Evolutionary conservation across 1,140 invertebrate species (phyloP).

Genomic region (Drosophila littoralis): DNA sequence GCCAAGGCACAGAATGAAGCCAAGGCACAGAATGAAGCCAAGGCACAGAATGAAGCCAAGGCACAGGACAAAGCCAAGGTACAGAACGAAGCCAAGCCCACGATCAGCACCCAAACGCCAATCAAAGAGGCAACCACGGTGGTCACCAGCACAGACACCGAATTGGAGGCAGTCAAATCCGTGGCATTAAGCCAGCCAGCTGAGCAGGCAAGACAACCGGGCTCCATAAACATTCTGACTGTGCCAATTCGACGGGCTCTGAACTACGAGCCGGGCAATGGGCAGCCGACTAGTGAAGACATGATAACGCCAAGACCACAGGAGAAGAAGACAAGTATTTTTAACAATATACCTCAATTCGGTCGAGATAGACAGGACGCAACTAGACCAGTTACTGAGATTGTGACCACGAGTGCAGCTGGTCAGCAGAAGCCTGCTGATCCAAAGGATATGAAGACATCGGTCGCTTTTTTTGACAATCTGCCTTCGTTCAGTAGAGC

Average conservation of each 20-base stretch:
- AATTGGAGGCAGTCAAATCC: not conserved
- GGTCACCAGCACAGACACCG: too few species aligned
- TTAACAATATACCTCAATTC: constrained; percentile 20
- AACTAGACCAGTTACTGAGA: not conserved
- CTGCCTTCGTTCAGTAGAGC: not conserved
- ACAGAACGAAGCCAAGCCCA: too few species aligned
- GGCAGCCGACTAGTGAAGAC: not conserved
- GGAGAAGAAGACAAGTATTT: not conserved
- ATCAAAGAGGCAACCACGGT: too few species aligned
- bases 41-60: not conserved
- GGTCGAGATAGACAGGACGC: not conserved
- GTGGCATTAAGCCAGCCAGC: not conserved
- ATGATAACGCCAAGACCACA: not conserved
- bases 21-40: not conserved
- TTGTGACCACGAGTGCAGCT: too few species aligned
- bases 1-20: too few species aligned
- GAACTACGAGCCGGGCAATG: not conserved
- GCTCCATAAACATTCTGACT: constrained; percentile 50
- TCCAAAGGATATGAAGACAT: too few species aligned
- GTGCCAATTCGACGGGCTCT: constrained; percentile 23
- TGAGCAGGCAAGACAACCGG: not conserved
- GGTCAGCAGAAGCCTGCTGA: too few species aligned
- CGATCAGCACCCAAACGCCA: too few species aligned
- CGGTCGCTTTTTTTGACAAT: not conserved
- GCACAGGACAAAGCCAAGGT: not conserved